Evolutionary conservation across 1,140 invertebrate genomes (phyloP), one percentile per base, ranked within the genome.

Genomic region (Bradysia coprophila): DNA sequence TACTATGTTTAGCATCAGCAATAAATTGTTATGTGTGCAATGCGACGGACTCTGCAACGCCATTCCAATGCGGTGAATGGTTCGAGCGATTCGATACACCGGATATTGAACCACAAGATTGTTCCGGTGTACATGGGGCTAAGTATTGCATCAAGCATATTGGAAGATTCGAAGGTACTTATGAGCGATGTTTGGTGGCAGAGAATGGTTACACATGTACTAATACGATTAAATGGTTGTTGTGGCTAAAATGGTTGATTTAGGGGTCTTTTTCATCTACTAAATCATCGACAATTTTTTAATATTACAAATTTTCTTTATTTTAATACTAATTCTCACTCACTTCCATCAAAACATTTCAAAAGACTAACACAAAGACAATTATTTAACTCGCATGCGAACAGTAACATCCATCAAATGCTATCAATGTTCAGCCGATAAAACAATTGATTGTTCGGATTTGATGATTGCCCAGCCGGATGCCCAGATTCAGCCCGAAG

Each of bases 71-170:
- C 63, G 83, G 83, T 51, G 91, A 95, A 61, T 78, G 75, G 55
- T 71, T 90, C 51, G 73, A 75, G 39, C 66, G 67, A 32, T 61
- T 54, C 51, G 67, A 69, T 51, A 76, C 76, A 54, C 65, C 71
- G 45, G 74, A 77, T 49, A 64, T 85, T 50, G 53, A 70, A 47
- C 76, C 81, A 21, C 62, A 69, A 41, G 64, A 78, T 33, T 96
- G 91, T 55, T 70, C 77, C 48, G 65, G 71, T 48, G 80, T 95
- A 46, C 81, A 84, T 54, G 75, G 76, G 50, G 86, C 87, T 8
- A 69, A 78, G 49, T 95, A 80, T 64, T 96, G 92, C 63, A 76
- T 96, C 45, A 97, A 97, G 72, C 83, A 89, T 50, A 83, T 85
- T 43, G 92, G 91, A 43, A 72, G 93, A 53, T 94, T 79, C 59